Conservation (phyloP, 2,113 vertebrate genomes). For the Laticauda laticaudata region DNA sequence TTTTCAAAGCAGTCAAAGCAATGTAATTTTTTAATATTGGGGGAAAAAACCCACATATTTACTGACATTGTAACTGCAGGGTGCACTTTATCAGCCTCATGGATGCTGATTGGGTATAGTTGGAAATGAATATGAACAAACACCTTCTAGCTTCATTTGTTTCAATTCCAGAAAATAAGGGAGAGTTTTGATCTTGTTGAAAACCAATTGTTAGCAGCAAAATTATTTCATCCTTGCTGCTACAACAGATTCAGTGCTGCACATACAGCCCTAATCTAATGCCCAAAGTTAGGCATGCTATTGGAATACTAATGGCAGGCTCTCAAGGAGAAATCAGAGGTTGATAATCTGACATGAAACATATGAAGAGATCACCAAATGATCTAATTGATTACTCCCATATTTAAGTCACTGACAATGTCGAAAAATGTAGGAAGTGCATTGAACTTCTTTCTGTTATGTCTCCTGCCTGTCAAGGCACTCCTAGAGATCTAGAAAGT, state of each 20-base stretch:
- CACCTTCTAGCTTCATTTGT: neutral
- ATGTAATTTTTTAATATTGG: neutral
- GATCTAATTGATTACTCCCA: neutral
- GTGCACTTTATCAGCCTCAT: neutral
- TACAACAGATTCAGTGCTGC: neutral
- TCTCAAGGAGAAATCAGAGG: neutral
- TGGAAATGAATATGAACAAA: neutral
- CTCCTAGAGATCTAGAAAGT: neutral
- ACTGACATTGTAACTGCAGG: neutral
- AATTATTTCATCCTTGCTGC: neutral
- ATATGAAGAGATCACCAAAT: neutral
- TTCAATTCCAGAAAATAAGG: neutral
- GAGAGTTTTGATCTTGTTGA: neutral
- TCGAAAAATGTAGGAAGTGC: neutral
- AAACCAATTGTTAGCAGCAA: neutral
- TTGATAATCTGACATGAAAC: neutral
- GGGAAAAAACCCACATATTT: slow-evolving; percentile 7
- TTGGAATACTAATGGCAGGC: neutral
- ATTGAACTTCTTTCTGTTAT: neutral
- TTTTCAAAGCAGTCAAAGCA: neutral
- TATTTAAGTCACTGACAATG: neutral
- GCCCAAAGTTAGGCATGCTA: neutral
- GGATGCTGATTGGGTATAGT: neutral
- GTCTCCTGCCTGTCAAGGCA: neutral
- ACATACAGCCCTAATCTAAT: neutral